Percentiles rank a stretch among this genome's conserved stretches.
Conservation (phyloP, 2,113 vertebrate genomes). For the Zosterops pallidus region DNA sequence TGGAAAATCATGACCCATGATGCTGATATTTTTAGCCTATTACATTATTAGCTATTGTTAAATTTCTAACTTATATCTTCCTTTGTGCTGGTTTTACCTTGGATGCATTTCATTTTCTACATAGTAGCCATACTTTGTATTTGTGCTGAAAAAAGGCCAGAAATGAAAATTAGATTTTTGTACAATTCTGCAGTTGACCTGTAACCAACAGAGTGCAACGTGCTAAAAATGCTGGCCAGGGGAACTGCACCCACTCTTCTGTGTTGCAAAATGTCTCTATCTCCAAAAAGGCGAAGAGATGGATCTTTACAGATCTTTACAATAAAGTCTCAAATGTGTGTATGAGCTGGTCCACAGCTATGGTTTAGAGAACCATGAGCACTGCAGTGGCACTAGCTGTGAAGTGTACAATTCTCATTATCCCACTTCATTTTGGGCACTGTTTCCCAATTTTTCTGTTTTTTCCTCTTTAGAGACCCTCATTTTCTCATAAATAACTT, state of each 20-base stretch:
- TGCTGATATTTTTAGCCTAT: background rate
- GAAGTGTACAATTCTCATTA: background rate
- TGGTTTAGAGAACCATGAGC: background rate
- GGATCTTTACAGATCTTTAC: background rate
- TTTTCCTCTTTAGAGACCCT: background rate
- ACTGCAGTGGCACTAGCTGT: background rate
- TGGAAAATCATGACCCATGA: background rate
- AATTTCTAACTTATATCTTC: background rate
- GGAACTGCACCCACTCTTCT: background rate
- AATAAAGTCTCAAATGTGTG: fast-evolving
- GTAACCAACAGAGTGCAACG: background rate
- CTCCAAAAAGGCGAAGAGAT: background rate
- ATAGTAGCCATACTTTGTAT: background rate
- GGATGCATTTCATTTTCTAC: background rate
- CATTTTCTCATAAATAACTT: background rate
- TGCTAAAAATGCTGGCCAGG: background rate
- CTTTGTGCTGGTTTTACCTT: background rate
- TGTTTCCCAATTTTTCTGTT: background rate
- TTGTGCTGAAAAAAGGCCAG: background rate
- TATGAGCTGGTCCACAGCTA: background rate
- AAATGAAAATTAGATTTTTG: background rate
- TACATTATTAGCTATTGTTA: background rate
- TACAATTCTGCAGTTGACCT: background rate
- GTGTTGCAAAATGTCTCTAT: background rate
- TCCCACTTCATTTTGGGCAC: background rate